phyloP scores from a whole-genome alignment of 1,140 invertebrate genomes.

The Conus ventricosus region DNA sequence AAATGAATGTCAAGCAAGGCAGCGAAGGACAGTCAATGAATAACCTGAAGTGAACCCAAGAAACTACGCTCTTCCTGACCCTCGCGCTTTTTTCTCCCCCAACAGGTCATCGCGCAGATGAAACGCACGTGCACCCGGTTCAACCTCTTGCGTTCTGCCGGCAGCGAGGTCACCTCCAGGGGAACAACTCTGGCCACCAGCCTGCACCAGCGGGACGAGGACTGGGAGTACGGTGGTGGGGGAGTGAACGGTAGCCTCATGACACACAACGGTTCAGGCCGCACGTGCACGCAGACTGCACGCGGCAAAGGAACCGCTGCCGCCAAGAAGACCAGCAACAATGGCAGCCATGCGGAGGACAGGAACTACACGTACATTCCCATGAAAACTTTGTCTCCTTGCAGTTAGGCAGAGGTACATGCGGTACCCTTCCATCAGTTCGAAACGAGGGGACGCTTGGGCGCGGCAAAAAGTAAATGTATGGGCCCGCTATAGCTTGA shows the following conservation, averaged over 20 bases:
- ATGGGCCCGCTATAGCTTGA: too few species aligned
- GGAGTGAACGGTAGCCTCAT: slow-evolving; percentile 10
- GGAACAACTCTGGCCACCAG: slow-evolving; percentile 24
- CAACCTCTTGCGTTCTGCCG: slow-evolving; percentile 15
- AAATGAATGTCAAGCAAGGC: too few species aligned
- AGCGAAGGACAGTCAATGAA: too few species aligned
- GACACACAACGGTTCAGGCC: background rate
- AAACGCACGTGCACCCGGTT: slow-evolving; percentile 32
- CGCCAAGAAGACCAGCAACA: background rate
- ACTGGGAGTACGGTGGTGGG: background rate
- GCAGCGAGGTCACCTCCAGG: slow-evolving; percentile 16
- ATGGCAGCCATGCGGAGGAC: background rate
- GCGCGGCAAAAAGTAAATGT: too few species aligned
- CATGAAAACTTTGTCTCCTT: slow-evolving; percentile 10
- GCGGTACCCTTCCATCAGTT: too few species aligned
- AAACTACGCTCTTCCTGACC: background rate
- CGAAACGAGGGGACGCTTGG: too few species aligned
- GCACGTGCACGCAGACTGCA: background rate
- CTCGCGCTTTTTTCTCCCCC: background rate
- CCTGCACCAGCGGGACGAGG: slow-evolving; percentile 27
- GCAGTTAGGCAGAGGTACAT: background rate
- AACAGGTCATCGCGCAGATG: slow-evolving; percentile 38
- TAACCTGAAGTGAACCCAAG: background rate
- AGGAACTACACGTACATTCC: slow-evolving; percentile 28
- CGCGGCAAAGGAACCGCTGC: too few species aligned